Conservation (phyloP, 92 coral and sea anemone genomes). For the Palythoa grandis region DNA sequence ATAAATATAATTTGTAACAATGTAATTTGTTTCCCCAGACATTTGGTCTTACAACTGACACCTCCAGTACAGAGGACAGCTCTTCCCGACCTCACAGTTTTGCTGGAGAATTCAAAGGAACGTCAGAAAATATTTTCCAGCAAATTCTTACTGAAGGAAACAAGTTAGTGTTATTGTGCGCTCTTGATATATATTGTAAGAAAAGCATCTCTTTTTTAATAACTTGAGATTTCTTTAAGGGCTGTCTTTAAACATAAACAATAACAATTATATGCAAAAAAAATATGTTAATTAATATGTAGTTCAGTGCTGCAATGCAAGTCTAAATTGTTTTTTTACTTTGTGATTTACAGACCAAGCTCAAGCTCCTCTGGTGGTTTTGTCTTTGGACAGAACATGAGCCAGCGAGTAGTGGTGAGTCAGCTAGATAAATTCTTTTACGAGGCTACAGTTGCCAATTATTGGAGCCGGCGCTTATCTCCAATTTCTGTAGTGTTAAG, state of each 20-base stretch:
- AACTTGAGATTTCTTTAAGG: no score
- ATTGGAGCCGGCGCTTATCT: no score
- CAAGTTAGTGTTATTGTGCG: constrained; percentile 62
- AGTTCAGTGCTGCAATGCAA: no score
- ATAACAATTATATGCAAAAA: no score
- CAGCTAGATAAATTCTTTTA: background rate
- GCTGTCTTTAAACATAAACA: no score
- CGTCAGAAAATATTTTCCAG: constrained; percentile 72
- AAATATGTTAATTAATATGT: no score
- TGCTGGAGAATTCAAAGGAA: constrained; percentile 57
- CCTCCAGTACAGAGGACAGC: constrained; percentile 71
- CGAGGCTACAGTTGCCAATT: background rate
- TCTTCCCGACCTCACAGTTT: constrained; percentile 36
- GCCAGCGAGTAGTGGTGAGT: constrained; percentile 90
- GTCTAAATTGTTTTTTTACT: no score
- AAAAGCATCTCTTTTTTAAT: no score
- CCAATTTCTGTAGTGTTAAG: no score
- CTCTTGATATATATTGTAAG: no score
- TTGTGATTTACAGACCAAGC: constrained; percentile 41
- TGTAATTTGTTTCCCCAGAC: constrained; percentile 57
- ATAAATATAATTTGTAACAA: no score
- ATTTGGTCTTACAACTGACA: constrained; percentile 82
- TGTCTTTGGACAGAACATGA: constrained; percentile 97
- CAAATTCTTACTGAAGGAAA: constrained; percentile 68
- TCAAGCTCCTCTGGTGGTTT: constrained; percentile 73